These are phyloP conservation scores for Diceros bicornis DNA, from an alignment of 2,797 vertebrate species.

Conservation along the genomic window DNA sequence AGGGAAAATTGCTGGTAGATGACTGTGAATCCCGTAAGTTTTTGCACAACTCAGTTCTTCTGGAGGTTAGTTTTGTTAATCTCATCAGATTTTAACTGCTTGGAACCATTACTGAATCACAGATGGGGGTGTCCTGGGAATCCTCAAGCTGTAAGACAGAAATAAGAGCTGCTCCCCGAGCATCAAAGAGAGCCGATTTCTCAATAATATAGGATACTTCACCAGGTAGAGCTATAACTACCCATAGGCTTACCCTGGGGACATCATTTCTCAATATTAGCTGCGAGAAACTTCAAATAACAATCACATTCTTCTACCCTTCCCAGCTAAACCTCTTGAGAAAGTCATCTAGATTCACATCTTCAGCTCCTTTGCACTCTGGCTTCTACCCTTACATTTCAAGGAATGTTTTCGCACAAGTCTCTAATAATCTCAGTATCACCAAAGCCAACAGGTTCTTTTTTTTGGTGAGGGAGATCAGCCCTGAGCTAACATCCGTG, in stretches of 20 bases:
- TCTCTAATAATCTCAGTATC: background rate
- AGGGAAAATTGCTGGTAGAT: background rate
- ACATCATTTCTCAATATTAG: background rate
- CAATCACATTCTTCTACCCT: background rate
- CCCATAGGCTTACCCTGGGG: background rate
- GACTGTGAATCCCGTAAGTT: background rate
- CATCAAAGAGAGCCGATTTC: background rate
- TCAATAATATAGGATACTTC: background rate
- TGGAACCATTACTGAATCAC: background rate
- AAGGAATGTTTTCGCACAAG: background rate
- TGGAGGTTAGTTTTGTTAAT: background rate
- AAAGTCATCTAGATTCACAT: background rate
- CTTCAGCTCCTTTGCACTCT: background rate
- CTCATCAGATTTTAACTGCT: background rate
- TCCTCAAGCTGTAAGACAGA: background rate
- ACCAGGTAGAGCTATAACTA: background rate
- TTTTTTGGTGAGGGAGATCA: too few species aligned
- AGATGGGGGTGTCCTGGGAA: background rate
- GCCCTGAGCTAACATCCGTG: too few species aligned
- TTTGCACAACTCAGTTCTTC: background rate
- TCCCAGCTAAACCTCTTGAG: background rate
- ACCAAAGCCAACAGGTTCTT: background rate
- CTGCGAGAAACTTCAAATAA: constrained; percentile 1
- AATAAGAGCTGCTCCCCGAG: background rate
- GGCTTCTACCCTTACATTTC: background rate